Evolutionary conservation across 2,888 invertebrate species (phyloP).

Genomic region (Apamea epomidion): DNA sequence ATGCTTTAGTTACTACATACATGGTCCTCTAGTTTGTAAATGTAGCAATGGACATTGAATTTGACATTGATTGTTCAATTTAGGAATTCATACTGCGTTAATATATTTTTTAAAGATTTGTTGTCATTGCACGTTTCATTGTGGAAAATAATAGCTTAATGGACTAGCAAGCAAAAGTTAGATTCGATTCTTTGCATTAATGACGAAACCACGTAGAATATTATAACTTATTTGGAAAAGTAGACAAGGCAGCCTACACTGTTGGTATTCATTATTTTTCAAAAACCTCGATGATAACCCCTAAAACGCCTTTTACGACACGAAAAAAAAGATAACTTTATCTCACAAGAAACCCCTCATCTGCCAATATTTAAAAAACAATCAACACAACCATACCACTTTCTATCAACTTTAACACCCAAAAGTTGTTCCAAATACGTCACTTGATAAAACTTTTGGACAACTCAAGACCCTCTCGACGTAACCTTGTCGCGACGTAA

Average conservation of each 20-base stretch:
- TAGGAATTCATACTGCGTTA: neutral
- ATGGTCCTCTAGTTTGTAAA: slow-evolving; percentile 29
- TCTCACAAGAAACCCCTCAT: neutral
- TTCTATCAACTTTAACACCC: slow-evolving; percentile 20
- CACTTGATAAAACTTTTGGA: slow-evolving; percentile 60
- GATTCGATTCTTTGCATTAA: too few relatives aligned
- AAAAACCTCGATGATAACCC: neutral
- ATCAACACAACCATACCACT: slow-evolving; percentile 33
- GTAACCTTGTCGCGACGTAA: slow-evolving; percentile 67
- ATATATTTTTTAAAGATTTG: neutral
- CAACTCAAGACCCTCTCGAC: slow-evolving; percentile 52
- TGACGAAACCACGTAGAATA: neutral
- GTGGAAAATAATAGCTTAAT: too few relatives aligned
- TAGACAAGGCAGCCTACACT: neutral
- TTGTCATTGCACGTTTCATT: neutral
- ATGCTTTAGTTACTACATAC: slow-evolving; percentile 27
- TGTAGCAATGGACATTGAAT: slow-evolving; percentile 21
- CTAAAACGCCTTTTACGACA: neutral
- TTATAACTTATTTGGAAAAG: neutral
- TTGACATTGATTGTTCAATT: neutral
- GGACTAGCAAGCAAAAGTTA: neutral
- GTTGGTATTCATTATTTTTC: neutral
- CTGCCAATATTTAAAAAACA: slow-evolving; percentile 42
- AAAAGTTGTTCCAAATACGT: slow-evolving; percentile 45
- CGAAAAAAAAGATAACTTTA: neutral